Base-by-base conservation (phyloP, 2,888 invertebrate genomes). In the Apoda limacodes region DNA sequence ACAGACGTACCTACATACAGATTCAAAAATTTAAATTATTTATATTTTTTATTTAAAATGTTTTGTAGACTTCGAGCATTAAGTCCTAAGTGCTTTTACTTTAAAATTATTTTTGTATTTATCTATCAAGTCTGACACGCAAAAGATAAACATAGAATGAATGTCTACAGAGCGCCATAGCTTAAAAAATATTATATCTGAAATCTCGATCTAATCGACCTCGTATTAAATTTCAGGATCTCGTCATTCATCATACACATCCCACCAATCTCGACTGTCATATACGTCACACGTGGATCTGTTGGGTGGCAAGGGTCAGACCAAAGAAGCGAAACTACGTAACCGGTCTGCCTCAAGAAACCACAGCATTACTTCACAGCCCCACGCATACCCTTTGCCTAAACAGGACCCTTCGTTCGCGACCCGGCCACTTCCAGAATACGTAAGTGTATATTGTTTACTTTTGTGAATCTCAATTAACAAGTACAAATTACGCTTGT, bases 241-340 rank as follows among this genome's bases (percentile, higher is more conserved):
- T 45, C 87, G 95, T 48, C 95, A 95, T 75, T 95, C 94, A 46
- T 96, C 95, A 52, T 95, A 96, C 80, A 95, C 95, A 49, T 96
- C 96, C 39, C 96, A 96, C 69, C 93, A 93, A 55, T 95, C 95
- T 35, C 86, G 94, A 51, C 85, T 95, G 58, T 95, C 96, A 34
- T 96, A 96, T 70, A 95, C 94, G 42, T 96, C 96, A 19, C 95
- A 96, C 71, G 93, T 91, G 28, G 96, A 96, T 82, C 83, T 94
- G 46, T 83, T 95, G 49, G 91, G 92, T 31, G 85, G 84, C 35
- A 84, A 85, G 39, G 81, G 83, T 19, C 87, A 92, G 82, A 95
- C 95, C 43, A 95, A 95, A 70, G 93, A 95, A 68, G 90, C 90
- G 49, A 88, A 90, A 58, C 78, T 95, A 44, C 84, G 92, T 40